A percentile compares a stretch with the other conserved stretches of the same genome.
Conservation (phyloP, 2,113 vertebrate species). For the Haemorhous mexicanus region DNA sequence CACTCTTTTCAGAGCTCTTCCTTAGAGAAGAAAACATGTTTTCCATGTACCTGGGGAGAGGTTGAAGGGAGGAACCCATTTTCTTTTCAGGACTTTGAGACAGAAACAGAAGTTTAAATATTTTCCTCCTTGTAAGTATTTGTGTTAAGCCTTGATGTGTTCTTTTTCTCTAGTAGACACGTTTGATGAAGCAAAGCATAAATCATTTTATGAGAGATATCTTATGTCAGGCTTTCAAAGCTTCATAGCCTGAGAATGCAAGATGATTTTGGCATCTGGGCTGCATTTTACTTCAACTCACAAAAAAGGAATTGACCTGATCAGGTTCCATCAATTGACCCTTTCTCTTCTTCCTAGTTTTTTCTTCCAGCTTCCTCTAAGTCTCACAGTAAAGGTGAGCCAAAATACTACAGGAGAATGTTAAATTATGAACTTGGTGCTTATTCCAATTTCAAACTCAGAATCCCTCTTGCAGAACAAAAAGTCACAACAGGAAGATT, state of each 20-base stretch:
- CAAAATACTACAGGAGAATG: not conserved
- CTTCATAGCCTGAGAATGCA: not conserved
- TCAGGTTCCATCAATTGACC: not conserved
- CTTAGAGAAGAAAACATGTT: not conserved
- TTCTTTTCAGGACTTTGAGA: not conserved
- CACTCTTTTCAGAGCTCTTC: not conserved
- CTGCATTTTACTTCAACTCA: not conserved
- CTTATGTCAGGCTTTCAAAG: not conserved
- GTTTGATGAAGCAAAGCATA: not conserved
- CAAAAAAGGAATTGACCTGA: not conserved
- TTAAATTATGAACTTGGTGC: not conserved
- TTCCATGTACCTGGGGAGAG: not conserved
- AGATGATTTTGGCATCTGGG: not conserved
- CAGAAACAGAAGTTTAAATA: not conserved
- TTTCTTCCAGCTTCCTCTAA: not conserved
- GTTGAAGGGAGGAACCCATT: not conserved
- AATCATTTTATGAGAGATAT: not conserved
- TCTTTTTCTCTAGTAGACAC: not conserved
- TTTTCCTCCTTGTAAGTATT: not conserved
- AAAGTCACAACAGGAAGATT: not conserved
- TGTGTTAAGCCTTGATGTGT: accelerated
- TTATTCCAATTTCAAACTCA: not conserved
- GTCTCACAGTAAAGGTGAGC: not conserved
- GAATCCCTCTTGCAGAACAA: not conserved
- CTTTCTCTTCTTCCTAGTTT: not conserved